Evolutionary conservation across 2,797 vertebrate species (phyloP), one percentile per base, ranked within the genome.

Genomic region (Vireo griseus): DNA sequence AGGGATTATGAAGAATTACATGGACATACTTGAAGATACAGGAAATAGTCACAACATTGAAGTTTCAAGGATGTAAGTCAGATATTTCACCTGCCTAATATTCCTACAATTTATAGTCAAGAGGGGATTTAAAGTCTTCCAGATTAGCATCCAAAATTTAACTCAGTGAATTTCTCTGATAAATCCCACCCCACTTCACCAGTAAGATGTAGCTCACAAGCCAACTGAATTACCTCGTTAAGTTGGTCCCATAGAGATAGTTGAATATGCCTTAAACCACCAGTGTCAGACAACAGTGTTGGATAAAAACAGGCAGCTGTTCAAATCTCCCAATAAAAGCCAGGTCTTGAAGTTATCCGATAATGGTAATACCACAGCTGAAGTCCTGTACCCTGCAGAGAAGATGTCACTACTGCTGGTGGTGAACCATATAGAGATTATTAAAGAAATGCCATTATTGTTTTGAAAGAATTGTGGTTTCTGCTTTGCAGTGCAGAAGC

Each of bases 171-270:
- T 13, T 74, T 6, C 10, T 69, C 9, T 39, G 21, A 18, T 19
- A 90, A 74, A 93, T 55, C 9, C 15, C 0, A 1, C 4, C 2
- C 67, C 3, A 67, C 26, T 68, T 80, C 19, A 67, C 12, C 8
- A 26, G 12, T 68, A 74, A 77, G 28, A 35, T 5, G 10, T 14
- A 59, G 33, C 25, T 71, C 21, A 40, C 0, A 13, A 66, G 20
- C 2, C 31, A 58, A 3, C 2, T 55, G 48, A 83, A 52, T 59
- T 40, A 20, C 25, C 11, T 17, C 44, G 10, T 16, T 67, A 44
- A 33, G 1, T 0, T 81, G 19, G 19, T 47, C 35, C 62, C 24
- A 9, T 0, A 42, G 10, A 52, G 18, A 11, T 48, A 31, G 16
- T 25, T 59, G 48, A 69, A 48, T 44, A 15, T 21, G 3, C 3